phyloP scores from a whole-genome alignment of 2,888 invertebrate genomes.

The Leptura quadrifasciata region DNA sequence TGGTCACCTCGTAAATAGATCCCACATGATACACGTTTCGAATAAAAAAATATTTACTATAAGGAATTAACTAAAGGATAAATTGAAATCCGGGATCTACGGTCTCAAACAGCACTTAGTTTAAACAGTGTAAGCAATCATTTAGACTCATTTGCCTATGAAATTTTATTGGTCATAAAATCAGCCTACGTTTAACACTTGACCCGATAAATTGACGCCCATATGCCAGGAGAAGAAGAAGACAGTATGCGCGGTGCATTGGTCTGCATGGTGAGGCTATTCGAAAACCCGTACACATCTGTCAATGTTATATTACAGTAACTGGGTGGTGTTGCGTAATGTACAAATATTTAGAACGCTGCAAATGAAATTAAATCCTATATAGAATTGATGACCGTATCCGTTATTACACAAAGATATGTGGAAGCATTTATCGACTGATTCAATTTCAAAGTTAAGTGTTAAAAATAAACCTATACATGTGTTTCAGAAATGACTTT shows the following conservation, averaged over 20 bases:
- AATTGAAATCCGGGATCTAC: not conserved
- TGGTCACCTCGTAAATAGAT: too few species aligned
- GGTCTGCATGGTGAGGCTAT: not conserved
- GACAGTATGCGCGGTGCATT: not conserved
- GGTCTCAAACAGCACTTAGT: not conserved
- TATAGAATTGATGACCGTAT: not conserved
- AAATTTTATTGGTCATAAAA: constrained; percentile 28
- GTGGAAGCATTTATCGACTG: not conserved
- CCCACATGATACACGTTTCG: not conserved
- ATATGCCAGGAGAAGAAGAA: not conserved
- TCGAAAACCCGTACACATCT: not conserved
- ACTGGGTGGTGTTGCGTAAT: not conserved
- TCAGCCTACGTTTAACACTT: constrained; percentile 46
- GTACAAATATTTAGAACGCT: not conserved
- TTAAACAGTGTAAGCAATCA: not conserved
- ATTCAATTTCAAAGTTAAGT: not conserved
- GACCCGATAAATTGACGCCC: constrained; percentile 45
- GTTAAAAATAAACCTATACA: not conserved
- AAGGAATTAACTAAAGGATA: not conserved
- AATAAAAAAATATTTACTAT: not conserved
- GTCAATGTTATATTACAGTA: not conserved
- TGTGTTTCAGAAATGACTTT: too few species aligned
- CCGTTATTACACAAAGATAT: not conserved
- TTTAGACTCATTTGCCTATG: not conserved
- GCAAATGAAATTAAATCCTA: not conserved